Percentiles rank a stretch among this genome's conserved stretches.
phyloP scores from a whole-genome alignment of 2,113 vertebrate genomes.

The Bubalus kerabau region DNA sequence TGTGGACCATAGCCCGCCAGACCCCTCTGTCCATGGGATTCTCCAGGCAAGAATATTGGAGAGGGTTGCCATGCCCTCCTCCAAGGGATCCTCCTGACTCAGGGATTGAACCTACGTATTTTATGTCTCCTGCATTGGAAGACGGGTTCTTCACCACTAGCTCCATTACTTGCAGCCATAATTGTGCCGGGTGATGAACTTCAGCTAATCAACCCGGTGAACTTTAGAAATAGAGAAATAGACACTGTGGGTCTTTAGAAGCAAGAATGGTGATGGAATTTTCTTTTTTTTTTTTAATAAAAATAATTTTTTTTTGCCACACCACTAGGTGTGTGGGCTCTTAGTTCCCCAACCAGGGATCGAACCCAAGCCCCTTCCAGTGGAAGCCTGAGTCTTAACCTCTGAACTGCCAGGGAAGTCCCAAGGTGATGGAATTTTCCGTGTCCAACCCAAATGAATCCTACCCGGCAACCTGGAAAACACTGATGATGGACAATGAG shows the following conservation, averaged over 20 bases:
- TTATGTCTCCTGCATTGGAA: neutral
- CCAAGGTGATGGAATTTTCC: neutral
- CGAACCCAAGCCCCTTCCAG: neutral
- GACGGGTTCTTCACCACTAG: neutral
- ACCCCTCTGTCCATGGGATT: neutral
- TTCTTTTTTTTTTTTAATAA: neutral
- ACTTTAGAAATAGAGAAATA: neutral
- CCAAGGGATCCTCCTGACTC: neutral
- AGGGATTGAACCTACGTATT: fast-evolving
- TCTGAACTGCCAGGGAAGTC: neutral
- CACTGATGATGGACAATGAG: neutral
- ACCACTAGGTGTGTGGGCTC: neutral
- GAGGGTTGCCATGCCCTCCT: neutral
- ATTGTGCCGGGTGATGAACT: neutral
- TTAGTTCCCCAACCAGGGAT: neutral
- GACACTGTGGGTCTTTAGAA: neutral
- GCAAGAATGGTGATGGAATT: neutral
- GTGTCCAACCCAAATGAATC: neutral
- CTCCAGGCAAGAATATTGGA: neutral
- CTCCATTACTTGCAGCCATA: neutral
- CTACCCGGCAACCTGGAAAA: neutral
- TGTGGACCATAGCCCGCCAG: neutral
- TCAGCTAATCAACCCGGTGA: neutral
- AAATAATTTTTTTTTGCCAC: neutral
- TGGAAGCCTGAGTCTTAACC: neutral